phyloP scores from a whole-genome alignment of 2,888 invertebrate species.

The Netelia melanura region DNA sequence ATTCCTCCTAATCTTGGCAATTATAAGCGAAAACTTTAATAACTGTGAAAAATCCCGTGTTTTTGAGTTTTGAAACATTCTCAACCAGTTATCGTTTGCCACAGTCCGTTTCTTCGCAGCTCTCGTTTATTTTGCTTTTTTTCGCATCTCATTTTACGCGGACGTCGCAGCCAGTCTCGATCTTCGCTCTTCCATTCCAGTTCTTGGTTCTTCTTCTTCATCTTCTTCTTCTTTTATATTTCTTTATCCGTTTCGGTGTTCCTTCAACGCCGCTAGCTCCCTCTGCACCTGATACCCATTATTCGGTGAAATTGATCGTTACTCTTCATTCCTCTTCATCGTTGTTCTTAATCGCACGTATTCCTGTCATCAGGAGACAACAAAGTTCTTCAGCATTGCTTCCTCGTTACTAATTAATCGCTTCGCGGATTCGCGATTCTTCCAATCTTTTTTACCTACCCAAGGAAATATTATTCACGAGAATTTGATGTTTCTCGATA shows the following conservation, averaged over 20 bases:
- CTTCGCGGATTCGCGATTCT: constrained; percentile 40
- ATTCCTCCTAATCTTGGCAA: no score
- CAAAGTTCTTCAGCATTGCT: background rate
- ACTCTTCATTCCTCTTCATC: constrained; percentile 9
- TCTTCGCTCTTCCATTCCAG: background rate
- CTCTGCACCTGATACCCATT: constrained; percentile 23
- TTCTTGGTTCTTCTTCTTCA: background rate
- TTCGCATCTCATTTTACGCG: background rate
- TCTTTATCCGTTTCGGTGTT: constrained; percentile 1
- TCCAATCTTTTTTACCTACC: background rate
- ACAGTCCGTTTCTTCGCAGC: constrained; percentile 54
- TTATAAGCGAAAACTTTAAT: no score
- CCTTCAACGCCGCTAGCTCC: constrained; percentile 1
- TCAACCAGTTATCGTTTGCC: constrained; percentile 56
- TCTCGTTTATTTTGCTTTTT: constrained; percentile 9
- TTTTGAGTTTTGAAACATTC: background rate
- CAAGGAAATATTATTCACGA: background rate
- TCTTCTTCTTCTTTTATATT: background rate
- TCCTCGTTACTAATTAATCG: constrained; percentile 45
- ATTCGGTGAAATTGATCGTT: constrained; percentile 17
- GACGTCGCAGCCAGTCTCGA: background rate
- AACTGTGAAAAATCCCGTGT: no score
- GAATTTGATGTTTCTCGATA: background rate
- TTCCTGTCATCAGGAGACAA: no score
- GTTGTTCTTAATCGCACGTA: background rate